A percentile compares a stretch with the other conserved stretches of the same genome.
Conservation (phyloP, 1,140 invertebrate genomes). For the Anthonomus grandis region DNA sequence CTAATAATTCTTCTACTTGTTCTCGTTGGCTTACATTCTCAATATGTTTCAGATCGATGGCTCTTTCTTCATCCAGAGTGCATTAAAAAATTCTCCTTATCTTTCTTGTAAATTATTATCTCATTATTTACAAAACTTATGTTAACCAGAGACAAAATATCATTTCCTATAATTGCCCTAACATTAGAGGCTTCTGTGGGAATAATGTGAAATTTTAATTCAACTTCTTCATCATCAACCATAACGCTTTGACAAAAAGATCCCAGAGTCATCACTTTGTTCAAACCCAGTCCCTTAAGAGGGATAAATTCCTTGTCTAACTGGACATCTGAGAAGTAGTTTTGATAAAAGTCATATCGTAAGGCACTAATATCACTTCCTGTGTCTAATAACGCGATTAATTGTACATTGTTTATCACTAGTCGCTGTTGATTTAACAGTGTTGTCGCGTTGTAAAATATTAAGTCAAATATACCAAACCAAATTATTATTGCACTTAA, state of each 20-base stretch:
- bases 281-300: conserved; percentile 10
- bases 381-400: conserved; percentile 8
- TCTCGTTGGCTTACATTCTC: not conserved
- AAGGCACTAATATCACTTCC: conserved; percentile 16
- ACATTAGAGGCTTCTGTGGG: not conserved
- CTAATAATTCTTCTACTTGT: conserved; percentile 16
- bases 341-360: conserved; percentile 9
- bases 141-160: conserved; percentile 1
- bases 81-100: conserved; percentile 17
- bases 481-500: too few relatives aligned
- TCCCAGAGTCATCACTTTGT: conserved; percentile 7
- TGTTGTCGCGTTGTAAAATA: too few relatives aligned
- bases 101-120: conserved; percentile 3
- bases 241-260: conserved; percentile 11
- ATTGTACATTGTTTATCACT: not conserved
- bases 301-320: not conserved
- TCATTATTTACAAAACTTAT: conserved; percentile 4
- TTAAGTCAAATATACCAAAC: too few relatives aligned
- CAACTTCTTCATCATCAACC: conserved; percentile 16
- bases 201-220: conserved; percentile 7
- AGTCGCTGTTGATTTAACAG: too few relatives aligned
- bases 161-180: conserved; percentile 13
- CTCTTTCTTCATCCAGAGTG: conserved; percentile 8
- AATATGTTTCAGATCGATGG: not conserved
- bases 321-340: conserved; percentile 3